phyloP scores from a whole-genome alignment of 1,140 invertebrate genomes.

The Eupeodes corollae region DNA sequence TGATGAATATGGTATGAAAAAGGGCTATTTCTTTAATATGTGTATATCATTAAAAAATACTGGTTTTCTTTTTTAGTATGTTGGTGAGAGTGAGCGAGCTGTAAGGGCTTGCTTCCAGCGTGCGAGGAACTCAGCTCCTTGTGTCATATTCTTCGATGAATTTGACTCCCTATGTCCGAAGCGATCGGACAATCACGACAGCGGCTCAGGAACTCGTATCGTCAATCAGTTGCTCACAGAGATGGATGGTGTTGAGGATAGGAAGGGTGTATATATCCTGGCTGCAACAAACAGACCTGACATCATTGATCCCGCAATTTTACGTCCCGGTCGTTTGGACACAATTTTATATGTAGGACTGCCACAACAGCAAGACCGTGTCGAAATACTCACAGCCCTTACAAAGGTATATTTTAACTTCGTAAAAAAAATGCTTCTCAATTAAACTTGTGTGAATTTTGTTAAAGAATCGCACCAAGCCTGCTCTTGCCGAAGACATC shows the following conservation, averaged over 20 bases:
- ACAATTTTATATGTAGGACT: constrained; percentile 90
- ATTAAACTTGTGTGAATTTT: constrained; percentile 5
- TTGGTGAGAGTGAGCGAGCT: constrained; percentile 96
- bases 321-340: constrained; percentile 88
- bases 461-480: constrained; percentile 60
- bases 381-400: constrained; percentile 79
- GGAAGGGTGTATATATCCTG: constrained; percentile 86
- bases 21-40: not conserved
- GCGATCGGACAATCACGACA: constrained; percentile 62
- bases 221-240: constrained; percentile 97
- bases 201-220: constrained; percentile 63
- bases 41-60: not conserved
- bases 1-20: constrained; percentile 76
- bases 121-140: constrained; percentile 88
- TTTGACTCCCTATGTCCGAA: constrained; percentile 93
- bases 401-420: constrained; percentile 59
- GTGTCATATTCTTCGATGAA: constrained; percentile 99
- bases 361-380: constrained; percentile 64
- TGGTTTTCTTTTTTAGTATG: constrained; percentile 56
- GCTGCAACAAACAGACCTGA: constrained; percentile 95
- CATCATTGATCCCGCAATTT: constrained; percentile 90
- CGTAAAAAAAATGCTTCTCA: constrained; percentile 3
- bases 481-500: constrained; percentile 63
- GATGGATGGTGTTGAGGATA: constrained; percentile 92
- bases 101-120: constrained; percentile 90